Evolutionary conservation across 1,140 invertebrate species (phyloP).

Genomic region (Dendroctonus valens): DNA sequence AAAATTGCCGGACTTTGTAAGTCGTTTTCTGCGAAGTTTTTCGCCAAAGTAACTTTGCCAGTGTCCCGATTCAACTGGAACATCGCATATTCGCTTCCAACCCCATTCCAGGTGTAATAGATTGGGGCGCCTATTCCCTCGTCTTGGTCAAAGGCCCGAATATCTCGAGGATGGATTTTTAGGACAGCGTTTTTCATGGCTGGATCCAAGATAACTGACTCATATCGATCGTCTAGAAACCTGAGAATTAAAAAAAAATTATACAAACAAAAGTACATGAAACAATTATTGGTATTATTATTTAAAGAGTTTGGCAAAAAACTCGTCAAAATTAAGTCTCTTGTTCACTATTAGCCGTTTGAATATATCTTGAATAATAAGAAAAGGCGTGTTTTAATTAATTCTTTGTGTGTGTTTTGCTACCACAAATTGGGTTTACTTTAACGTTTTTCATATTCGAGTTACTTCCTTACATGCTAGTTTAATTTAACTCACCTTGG

Average conservation of each 20-base stretch:
- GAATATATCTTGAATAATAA: no score
- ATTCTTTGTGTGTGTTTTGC: no score
- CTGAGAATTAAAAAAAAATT: conserved; percentile 13
- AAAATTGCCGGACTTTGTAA: conserved; percentile 69
- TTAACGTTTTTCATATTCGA: no score
- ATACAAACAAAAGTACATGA: background rate
- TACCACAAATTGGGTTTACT: no score
- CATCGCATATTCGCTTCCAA: conserved; percentile 56
- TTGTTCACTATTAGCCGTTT: no score
- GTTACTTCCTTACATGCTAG: no score
- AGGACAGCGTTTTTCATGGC: conserved; percentile 61
- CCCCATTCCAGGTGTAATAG: conserved; percentile 64
- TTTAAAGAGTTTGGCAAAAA: no score
- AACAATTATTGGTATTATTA: no score
- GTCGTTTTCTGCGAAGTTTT: conserved; percentile 61
- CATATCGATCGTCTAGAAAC: conserved; percentile 59
- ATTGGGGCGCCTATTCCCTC: conserved; percentile 75
- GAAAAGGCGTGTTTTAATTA: no score
- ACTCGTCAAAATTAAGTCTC: no score
- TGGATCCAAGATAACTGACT: conserved; percentile 64
- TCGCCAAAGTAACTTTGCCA: conserved; percentile 58
- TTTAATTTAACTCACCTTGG: no score
- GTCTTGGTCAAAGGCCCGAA: conserved; percentile 79
- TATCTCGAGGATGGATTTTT: conserved; percentile 56
- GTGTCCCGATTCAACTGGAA: conserved; percentile 53